Evolutionary conservation across 2,797 vertebrate species (phyloP), one percentile per base, ranked within the genome.

Genomic region (Takifugu rubripes): DNA sequence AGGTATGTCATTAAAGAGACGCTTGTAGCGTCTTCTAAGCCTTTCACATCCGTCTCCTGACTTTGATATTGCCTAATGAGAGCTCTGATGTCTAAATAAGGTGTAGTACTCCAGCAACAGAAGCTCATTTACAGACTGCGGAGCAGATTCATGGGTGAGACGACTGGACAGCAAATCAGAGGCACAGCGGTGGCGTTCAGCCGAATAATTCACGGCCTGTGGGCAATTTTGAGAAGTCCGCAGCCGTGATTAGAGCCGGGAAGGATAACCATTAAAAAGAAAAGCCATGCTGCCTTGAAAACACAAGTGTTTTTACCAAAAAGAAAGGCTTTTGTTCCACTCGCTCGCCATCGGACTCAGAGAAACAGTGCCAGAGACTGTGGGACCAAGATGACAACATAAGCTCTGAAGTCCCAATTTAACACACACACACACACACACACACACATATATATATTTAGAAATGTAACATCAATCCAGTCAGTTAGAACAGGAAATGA

Each of bases 221-320:
- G 59, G 55, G 72, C 65, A 73, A 76, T 79, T 78, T 72, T 21
- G 21, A 70, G 70, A 68, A 57, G 68, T 80, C 77, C 68, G 82
- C 69, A 85, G 82, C 76, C 81, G 80, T 74, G 81, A 87, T 86
- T 87, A 86, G 61, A 74, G 72, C 56, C 27, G 77, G 64, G 82
- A 77, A 83, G 68, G 73, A 79, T 49, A 43, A 64, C 15, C 15
- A 36, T 66, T 83, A 61, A 69, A 65, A 68, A 61, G 8, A 77
- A 56, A 66, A 60, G 25, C 40, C 36, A 25, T 48, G 6, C 16
- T 10, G 16, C 59, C 67, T 74, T 71, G 64, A 65, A 71, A 50
- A 27, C 53, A 72, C 68, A 64, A 57, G 61, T 70, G 53, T 68
- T 84, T 46, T 72, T 33, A 59, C 44, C 31, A 9, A 33, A 33